phyloP scores from a whole-genome alignment of 2,888 invertebrate genomes.

The Tridacna crocea region DNA sequence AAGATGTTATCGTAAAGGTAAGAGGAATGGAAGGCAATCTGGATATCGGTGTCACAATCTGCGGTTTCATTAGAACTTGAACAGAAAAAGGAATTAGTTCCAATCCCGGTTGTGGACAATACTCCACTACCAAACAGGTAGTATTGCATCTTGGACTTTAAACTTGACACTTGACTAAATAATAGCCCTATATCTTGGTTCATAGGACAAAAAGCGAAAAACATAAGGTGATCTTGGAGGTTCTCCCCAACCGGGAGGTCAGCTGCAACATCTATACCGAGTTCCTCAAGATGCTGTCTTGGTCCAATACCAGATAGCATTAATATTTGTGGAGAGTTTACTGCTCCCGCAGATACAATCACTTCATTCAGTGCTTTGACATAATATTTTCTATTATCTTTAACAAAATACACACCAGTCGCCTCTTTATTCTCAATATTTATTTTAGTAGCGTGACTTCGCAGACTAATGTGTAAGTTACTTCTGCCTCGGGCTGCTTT shows the following conservation, averaged over 20 bases:
- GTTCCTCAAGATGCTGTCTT: conserved; percentile 73
- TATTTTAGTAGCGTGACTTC: conserved; percentile 69
- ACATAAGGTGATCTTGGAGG: conserved; percentile 33
- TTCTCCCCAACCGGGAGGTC: conserved; percentile 74
- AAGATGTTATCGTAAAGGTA: conserved; percentile 21
- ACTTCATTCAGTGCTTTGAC: conserved; percentile 73
- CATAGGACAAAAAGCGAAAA: conserved; percentile 24
- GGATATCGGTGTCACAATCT: conserved; percentile 49
- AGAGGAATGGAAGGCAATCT: conserved; percentile 39
- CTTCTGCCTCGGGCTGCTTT: neutral
- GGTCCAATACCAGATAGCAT: conserved; percentile 21
- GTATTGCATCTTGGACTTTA: conserved; percentile 36
- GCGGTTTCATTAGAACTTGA: conserved; percentile 8
- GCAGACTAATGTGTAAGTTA: conserved; percentile 29
- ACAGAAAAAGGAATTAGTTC: conserved; percentile 36
- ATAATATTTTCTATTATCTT: conserved; percentile 56
- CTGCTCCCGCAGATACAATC: conserved; percentile 81
- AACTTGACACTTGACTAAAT: conserved; percentile 25
- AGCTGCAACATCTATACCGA: conserved; percentile 77
- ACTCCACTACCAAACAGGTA: conserved; percentile 40
- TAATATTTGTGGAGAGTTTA: conserved; percentile 78
- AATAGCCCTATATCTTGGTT: conserved; percentile 28
- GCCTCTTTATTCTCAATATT: conserved; percentile 67
- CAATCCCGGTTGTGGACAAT: conserved; percentile 35
- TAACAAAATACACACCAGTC: conserved; percentile 70